Conservation (phyloP, 2,113 vertebrate species). For the Amphiprion percula region DNA sequence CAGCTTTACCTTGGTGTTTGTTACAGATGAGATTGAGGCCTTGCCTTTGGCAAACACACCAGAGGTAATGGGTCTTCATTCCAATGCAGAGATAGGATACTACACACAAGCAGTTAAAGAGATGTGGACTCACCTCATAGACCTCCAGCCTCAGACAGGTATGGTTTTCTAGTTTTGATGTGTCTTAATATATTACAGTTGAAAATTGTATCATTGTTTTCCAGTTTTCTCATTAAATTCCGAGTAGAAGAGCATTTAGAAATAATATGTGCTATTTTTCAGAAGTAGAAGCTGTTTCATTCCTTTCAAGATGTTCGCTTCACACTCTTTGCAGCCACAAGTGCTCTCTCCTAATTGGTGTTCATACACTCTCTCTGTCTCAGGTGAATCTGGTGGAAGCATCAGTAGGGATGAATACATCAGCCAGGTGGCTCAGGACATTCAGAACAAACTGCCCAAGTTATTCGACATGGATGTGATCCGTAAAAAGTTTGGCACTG, state of each 20-base stretch:
- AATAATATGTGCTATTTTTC: no score
- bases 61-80: constrained; percentile 92
- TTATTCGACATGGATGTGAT: constrained; percentile 90
- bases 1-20: constrained; percentile 13
- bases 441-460: constrained; percentile 90
- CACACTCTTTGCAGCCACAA: not conserved
- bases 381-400: constrained; percentile 89
- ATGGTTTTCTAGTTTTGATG: not conserved
- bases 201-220: not conserved
- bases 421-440: constrained; percentile 90
- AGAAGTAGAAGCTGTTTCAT: no score
- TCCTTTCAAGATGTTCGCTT: no score
- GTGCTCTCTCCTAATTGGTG: not conserved
- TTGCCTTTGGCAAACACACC: constrained; percentile 91
- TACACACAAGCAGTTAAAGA: constrained; percentile 90
- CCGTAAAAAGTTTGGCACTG: constrained; percentile 83
- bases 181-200: not conserved
- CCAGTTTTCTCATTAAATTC: not conserved
- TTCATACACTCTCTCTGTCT: not conserved
- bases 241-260: not conserved
- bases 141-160: constrained; percentile 96
- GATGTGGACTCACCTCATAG: constrained; percentile 92
- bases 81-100: constrained; percentile 95
- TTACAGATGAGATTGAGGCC: constrained; percentile 90
- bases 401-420: constrained; percentile 93